These are phyloP conservation scores for Meandrina meandrites DNA, from an alignment of 92 coral and sea anemone species.

Conservation along the genomic window DNA sequence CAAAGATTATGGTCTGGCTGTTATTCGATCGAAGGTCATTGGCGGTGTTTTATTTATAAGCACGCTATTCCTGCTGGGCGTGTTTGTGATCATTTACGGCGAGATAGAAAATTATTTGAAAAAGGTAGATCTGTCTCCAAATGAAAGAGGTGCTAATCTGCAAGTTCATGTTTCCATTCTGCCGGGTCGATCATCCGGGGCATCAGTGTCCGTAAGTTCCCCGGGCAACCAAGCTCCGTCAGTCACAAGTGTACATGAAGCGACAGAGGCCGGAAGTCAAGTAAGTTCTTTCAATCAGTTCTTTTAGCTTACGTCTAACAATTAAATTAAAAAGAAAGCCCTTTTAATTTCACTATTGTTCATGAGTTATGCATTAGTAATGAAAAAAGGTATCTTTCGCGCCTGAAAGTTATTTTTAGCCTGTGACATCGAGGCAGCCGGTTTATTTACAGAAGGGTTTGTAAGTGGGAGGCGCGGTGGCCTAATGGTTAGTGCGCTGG, in stretches of 20 bases:
- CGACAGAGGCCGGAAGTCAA: not conserved
- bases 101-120: slow-evolving; percentile 29
- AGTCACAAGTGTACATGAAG: not conserved
- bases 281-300: not conserved
- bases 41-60: slow-evolving; percentile 22
- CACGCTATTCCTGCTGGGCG: slow-evolving; percentile 10
- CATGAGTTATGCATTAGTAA: no score
- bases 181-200: slow-evolving; percentile 9
- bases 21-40: slow-evolving; percentile 23
- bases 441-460: no score
- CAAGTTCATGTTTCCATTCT: slow-evolving; percentile 10
- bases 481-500: no score
- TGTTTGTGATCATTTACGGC: slow-evolving; percentile 35
- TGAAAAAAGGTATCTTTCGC: no score
- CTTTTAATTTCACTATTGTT: no score
- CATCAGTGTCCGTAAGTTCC: slow-evolving; percentile 6
- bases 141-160: not conserved
- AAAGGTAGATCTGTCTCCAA: not conserved
- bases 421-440: no score
- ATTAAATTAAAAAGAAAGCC: not conserved
- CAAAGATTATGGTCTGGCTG: slow-evolving; percentile 6
- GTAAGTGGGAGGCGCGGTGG: no score
- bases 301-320: not conserved
- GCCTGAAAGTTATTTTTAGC: no score
- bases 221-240: slow-evolving; percentile 22